These are phyloP conservation scores for Cerastoderma edule DNA, from an alignment of 2,888 invertebrate species.

Conservation along the genomic window DNA sequence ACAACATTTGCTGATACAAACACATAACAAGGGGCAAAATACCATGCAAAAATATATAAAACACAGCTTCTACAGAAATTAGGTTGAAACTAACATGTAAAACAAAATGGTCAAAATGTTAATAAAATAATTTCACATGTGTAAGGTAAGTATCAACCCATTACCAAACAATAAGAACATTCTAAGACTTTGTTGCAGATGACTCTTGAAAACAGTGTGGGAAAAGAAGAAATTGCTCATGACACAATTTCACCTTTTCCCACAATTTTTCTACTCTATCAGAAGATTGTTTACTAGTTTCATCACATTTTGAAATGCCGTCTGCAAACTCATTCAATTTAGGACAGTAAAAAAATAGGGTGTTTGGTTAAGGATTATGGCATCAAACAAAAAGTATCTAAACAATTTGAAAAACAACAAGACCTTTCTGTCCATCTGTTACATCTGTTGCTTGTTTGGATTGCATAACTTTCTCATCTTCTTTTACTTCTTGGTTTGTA, in stretches of 20 bases:
- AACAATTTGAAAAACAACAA: constrained; percentile 1
- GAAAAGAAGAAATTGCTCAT: constrained; percentile 5
- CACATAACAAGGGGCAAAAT: no score
- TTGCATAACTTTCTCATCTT: constrained; percentile 20
- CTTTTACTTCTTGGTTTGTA: constrained; percentile 27
- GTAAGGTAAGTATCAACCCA: no score
- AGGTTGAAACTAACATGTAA: no score
- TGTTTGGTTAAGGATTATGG: no score
- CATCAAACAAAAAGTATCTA: no score
- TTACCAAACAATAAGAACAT: neutral
- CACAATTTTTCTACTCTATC: neutral
- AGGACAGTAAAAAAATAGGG: neutral
- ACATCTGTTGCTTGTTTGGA: constrained; percentile 11
- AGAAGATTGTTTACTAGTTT: no score
- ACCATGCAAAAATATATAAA: no score
- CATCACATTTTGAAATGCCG: no score
- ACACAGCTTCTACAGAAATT: no score
- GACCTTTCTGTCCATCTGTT: constrained; percentile 19
- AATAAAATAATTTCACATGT: neutral
- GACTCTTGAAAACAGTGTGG: neutral
- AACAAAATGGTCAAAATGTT: constrained; percentile 1
- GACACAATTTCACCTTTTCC: neutral
- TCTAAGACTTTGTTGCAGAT: neutral
- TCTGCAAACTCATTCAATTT: neutral
- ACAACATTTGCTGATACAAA: no score